Evolutionary conservation across 2,113 vertebrate genomes (phyloP).

Genomic region (Leptobrachium leishanense): DNA sequence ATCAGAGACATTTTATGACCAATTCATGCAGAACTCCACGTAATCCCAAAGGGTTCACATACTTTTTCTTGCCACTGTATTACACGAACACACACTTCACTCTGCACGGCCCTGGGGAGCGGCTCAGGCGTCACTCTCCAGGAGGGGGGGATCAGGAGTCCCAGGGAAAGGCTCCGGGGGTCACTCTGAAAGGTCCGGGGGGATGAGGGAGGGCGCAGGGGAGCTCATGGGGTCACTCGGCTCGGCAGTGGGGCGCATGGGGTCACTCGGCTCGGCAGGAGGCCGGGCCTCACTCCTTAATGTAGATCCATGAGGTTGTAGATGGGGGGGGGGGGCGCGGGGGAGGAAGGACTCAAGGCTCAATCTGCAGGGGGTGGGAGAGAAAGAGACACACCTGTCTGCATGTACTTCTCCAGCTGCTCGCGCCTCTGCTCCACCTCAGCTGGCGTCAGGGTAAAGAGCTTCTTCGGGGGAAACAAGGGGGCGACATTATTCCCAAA

Average conservation of each 20-base stretch:
- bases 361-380: neutral
- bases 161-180: neutral
- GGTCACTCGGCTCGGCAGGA: neutral
- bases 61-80: too few species aligned
- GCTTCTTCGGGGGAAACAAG: slow-evolving; percentile 95
- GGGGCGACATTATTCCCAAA: slow-evolving; percentile 92
- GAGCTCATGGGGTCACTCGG: too few species aligned
- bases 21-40: too few species aligned
- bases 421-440: slow-evolving; percentile 95
- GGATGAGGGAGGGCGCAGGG: too few species aligned
- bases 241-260: too few species aligned
- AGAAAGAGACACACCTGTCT: slow-evolving; percentile 81
- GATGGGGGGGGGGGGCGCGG: neutral
- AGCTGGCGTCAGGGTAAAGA: slow-evolving; percentile 90
- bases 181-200: too few species aligned
- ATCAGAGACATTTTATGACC: too few species aligned
- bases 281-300: neutral
- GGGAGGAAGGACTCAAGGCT: too few species aligned
- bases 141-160: neutral
- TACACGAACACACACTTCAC: too few species aligned
- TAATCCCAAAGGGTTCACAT: too few species aligned
- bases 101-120: too few species aligned
- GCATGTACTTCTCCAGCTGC: slow-evolving; percentile 98
- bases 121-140: too few species aligned
- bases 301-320: neutral